Base-by-base conservation (phyloP, 1,140 invertebrate genomes). In the Lasaia peninsularis region DNA sequence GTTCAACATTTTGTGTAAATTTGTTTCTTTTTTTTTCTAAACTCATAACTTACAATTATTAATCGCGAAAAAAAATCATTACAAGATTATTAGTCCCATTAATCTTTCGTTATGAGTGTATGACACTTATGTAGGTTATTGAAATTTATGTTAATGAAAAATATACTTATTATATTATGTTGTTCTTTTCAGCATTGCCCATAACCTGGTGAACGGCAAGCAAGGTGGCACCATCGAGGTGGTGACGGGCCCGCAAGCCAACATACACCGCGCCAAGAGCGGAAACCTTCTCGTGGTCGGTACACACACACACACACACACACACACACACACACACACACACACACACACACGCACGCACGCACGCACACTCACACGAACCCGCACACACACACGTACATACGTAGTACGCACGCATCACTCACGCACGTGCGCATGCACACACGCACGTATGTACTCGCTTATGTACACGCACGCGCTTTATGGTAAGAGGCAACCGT, bases 151-250 rank as follows among this genome's bases (percentile, higher is more conserved):
- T 18, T 2, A 6, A 9, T 48, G 16, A 16, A 12, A 16, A 2
- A 48, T 14, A 48, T 48, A 49, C 20, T 21, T 16, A 18, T 37
- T 40, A 21, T 7, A 51, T 56, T 7, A 21, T 5, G 24, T 55
- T 48, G 53, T 57, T 54, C 62, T 62, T 92, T 92, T 37, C 76
- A 97, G 96, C 52, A 93, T 97, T 75, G 93, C 93, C 32, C 95
- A 97, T 83, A 93, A 94, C 70, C 90, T 96, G 85, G 92, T 94
- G 84, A 94, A 93, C 87, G 96, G 96, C 65, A 97, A 97, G 74
- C 91, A 94, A 72, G 94, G 94, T 34, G 92, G 92, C 32, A 94
- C 95, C 63, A 93, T 93, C 64, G 94, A 96, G 75, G 93, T 97
- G 55, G 93, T 91, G 80, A 92, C 91, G 70, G 95, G 92, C 54